Base-by-base conservation (phyloP, 2,888 invertebrate genomes). In the Pachymerium ferrugineum region DNA sequence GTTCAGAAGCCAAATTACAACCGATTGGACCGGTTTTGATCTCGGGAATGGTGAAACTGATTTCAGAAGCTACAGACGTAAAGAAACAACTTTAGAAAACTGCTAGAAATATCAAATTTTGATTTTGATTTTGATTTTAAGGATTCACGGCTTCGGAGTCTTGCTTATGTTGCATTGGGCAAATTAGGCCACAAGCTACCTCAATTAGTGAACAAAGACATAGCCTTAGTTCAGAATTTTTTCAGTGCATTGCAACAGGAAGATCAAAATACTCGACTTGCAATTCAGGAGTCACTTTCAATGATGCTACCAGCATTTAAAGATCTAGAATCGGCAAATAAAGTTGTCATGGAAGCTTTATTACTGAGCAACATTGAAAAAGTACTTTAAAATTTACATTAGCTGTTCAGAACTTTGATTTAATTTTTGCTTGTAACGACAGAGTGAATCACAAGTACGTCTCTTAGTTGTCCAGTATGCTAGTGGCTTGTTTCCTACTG, bases 401-500 rank as follows among this genome's bases (percentile, higher is more conserved):
- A n/a, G 71, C 8, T 19, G 10, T 25, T 8, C 16, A 42, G n/a
- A 28, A 69, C 29, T 16, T 42, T 12, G 19, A 8, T 6, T 67
- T 67, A 8, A 16, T 67, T 67, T 14, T 8, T n/a, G 3, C 22
- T 70, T 31, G 29, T 16, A 31, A 25, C 14, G 75, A 4, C 76
- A 82, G 82, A 78, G 78, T 19, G 89, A 93, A 78, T 86, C 89
- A 1, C 90, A 91, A 85, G 89, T 91, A 42, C 86, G 95, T 74
- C 90, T 92, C 83, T 89, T 92, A 42, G 91, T 93, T 2, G 92
- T 91, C 79, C 87, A 92, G 75, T 94, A 92, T 79, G 87, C 93
- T 0, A 89, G 90, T 2, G 88, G 88, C 6, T 90, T 94, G 77
- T 96, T 94, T 82, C 91, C 93, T 0, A 86, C 88, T 33, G 87